Evolutionary conservation across 2,888 invertebrate genomes (phyloP), one percentile per base, ranked within the genome.

Genomic region (Agrotis exclamationis): DNA sequence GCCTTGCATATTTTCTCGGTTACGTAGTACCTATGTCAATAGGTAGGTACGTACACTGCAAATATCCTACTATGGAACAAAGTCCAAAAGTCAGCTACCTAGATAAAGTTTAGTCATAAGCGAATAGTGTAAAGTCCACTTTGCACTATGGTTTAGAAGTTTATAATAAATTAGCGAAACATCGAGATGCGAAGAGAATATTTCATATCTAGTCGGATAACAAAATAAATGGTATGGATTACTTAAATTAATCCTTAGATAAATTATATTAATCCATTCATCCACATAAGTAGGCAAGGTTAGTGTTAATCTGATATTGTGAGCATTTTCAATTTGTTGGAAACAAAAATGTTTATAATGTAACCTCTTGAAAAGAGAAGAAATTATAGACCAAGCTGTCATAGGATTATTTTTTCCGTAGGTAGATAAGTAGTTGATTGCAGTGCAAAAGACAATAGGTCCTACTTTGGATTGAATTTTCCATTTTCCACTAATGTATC

Each of bases 1-100:
- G n/a, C 5, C 33, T 63, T 58, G 22, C 22, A 20, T 20, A 33
- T 62, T 75, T 50, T 16, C 5, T 9, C n/a, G n/a, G n/a, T 53
- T 20, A 45, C 28, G n/a, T 56, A 62, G 9, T 53, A 59, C 2
- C 2, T 39, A 39, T 1, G 39, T 39, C 11, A 33, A 7, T 39
- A 28, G 14, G 39, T 47, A 28, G n/a, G 22, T 22, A 39, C 14
- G 13, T 44, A 39, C 22, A 33, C 33, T 22, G 24, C 18, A 20
- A 18, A 22, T 22, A 44, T 63, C 62, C 44, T 13, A 44, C 44
- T 44, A 16, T 16, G 16, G 45, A 1, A 16, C 45, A 45, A 45
- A 16, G 45, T 45, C 45, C 45, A 45, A 45, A 45, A 45, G 45
- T 14, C 45, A 45, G 5, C 16, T 16, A 16, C n/a, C n/a, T n/a